phyloP scores from a whole-genome alignment of 2,797 vertebrate species.

The Onychomys torridus region DNA sequence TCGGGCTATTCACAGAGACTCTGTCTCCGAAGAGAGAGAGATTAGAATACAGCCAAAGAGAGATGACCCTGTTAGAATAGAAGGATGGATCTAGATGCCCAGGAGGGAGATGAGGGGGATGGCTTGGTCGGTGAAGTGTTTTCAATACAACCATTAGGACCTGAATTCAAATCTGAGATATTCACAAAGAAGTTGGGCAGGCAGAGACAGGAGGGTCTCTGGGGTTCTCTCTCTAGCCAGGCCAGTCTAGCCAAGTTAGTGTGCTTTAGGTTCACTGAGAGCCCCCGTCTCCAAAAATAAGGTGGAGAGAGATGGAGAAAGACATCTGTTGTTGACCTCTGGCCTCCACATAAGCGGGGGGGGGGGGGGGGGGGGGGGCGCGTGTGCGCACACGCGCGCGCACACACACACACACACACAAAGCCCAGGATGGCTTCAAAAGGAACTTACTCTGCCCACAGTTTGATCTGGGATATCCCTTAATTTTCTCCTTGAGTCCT shows the following conservation, averaged over 20 bases:
- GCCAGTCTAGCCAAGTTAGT: background rate
- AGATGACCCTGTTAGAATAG: background rate
- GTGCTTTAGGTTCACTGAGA: background rate
- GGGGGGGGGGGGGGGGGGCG: too few relatives aligned
- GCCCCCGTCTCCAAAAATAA: background rate
- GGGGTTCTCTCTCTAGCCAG: background rate
- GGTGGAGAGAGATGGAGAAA: background rate
- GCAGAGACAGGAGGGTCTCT: background rate
- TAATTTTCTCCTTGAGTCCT: fast-evolving
- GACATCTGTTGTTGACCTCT: background rate
- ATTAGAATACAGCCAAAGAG: background rate
- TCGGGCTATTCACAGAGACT: background rate
- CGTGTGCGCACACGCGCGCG: background rate
- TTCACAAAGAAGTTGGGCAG: background rate
- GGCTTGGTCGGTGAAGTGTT: too few relatives aligned
- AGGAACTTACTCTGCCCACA: too few relatives aligned
- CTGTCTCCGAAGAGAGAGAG: background rate
- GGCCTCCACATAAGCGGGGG: background rate
- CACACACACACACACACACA: background rate
- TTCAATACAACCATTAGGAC: background rate
- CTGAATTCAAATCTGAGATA: background rate
- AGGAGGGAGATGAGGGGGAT: background rate
- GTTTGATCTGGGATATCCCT: too few relatives aligned
- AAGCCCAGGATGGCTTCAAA: background rate
- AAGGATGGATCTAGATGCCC: background rate